Percentiles rank a stretch among this genome's conserved stretches.
phyloP scores from a whole-genome alignment of 2,888 invertebrate genomes.

The Chymomyza fuscimana region DNA sequence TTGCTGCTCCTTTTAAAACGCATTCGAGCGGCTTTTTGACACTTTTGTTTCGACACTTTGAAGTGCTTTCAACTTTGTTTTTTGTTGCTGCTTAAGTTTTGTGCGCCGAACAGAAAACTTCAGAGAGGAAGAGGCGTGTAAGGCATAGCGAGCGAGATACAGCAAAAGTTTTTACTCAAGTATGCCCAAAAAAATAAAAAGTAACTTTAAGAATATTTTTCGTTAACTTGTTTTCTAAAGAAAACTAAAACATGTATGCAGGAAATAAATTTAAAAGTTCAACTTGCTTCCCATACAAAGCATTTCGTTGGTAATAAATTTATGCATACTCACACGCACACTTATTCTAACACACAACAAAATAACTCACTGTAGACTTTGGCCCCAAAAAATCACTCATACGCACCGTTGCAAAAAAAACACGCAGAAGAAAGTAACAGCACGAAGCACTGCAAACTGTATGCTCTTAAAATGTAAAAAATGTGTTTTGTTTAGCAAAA shows the following conservation, averaged over 20 bases:
- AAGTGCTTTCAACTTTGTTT: conserved; percentile 58
- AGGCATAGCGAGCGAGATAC: too few species aligned
- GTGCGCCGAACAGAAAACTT: background rate
- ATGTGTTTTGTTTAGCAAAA: too few species aligned
- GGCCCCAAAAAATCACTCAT: conserved; percentile 65
- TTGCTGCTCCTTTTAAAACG: conserved; percentile 6
- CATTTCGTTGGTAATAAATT: conserved; percentile 74
- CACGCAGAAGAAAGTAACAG: background rate
- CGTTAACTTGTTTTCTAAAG: conserved; percentile 68
- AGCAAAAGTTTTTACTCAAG: conserved; percentile 37
- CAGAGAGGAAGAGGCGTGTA: too few species aligned
- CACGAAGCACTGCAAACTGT: background rate
- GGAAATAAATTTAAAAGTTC: conserved; percentile 69
- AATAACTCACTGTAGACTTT: background rate
- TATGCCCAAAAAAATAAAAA: conserved; percentile 34
- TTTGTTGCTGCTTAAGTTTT: conserved; percentile 7
- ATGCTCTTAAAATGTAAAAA: background rate
- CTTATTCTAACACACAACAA: conserved; percentile 22
- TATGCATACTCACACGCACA: conserved; percentile 25
- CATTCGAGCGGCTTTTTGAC: conserved; percentile 58
- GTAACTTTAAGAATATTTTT: conserved; percentile 21
- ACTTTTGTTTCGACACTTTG: conserved; percentile 73
- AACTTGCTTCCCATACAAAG: conserved; percentile 52
- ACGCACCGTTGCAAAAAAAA: conserved; percentile 59
- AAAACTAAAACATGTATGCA: conserved; percentile 39